Base-by-base conservation (phyloP, 2,797 vertebrate species). In the Thaleichthys pacificus region DNA sequence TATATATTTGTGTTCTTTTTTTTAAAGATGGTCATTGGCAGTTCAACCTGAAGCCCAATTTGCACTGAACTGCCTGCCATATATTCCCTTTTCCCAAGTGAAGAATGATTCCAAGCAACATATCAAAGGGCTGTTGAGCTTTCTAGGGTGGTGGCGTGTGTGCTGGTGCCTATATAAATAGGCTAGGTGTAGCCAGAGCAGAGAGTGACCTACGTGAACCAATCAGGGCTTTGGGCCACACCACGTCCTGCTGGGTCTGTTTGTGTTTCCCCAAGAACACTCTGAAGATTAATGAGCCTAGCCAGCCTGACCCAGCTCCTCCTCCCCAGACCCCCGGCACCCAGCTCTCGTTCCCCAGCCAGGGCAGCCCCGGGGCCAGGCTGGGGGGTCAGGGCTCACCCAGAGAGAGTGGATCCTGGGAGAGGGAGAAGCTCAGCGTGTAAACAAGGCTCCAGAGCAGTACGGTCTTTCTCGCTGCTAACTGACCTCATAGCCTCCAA, bases 171-270 rank as follows among this genome's bases (percentile, higher is more conserved):
- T 71, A 35, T 61, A n/a, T 19, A 38, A 57, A 70, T 38, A n/a
- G 22, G 75, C 28, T 38, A 54, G 28, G 63, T 47, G 32, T 51
- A 30, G 35, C 56, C 14, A 9, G 21, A 22, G 63, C 17, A 26
- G 63, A 47, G 21, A 65, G 19, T 73, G 58, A 61, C 35, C 17
- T 56, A 11, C 57, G 32, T 68, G 66, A 77, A 69, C 42, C 42
- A 35, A 35, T 22, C 68, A 69, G 49, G 47, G 65, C 69, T 5
- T 47, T 12, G 5, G 63, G 32, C 57, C 24, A 4, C 42, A 14
- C 38, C 2, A 38, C 3, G 35, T 24, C 21, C 32, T 47, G 21
- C 32, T 61, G n/a, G 14, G 21, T 38, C 42, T 35, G 42, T 68
- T 68, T 54, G 28, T 15, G 0, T 38, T 24, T 26, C 58, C 56